Base-by-base conservation (phyloP, 2,113 vertebrate species). In the Ahaetulla prasina region DNA sequence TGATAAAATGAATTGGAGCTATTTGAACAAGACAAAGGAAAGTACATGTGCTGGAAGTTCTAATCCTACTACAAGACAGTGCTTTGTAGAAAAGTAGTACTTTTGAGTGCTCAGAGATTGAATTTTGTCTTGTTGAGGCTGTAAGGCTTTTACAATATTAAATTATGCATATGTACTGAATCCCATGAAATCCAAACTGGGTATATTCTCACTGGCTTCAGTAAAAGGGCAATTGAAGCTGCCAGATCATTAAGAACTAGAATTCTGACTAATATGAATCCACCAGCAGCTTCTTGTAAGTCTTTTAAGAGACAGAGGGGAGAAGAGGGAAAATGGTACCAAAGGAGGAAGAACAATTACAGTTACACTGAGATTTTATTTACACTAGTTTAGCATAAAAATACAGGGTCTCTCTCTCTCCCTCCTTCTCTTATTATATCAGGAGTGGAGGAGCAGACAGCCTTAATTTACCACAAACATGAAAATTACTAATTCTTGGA, bases 101-200 rank as follows among this genome's bases (percentile, higher is more conserved):
- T 90, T 92, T 49, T 0, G 84, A 95, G 25, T 45, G 91, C 30
- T 91, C 55, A 22, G 85, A 60, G 63, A 87, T 3, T 68, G 8
- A 16, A 1, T 18, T 89, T 92, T 91, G 20, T 91, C 52, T 88
- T 43, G 57, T 35, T 60, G 35, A 16, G 1, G 54, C 89, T 12
- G 84, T 89, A 63, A 90, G 93, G n/a, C 4, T 30, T 91, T 90
- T 90, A 57, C 39, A 90, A 94, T 94, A 16, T 68, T 54, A 90
- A 52, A 4, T 4, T 63, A 45, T 84, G 4, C 52, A 39, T 50
- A 1, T 50, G 53, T 43, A 63, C 6, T 14, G 89, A 85, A 53
- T 88, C 35, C 47, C 30, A 14, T 92, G 57, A 91, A 87, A 92
- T 74, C 91, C 49, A 54, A 54, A 35, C 18, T 84, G 87, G 5